Evolutionary conservation across 2,113 vertebrate genomes (phyloP).

Genomic region (Vulpes vulpes): DNA sequence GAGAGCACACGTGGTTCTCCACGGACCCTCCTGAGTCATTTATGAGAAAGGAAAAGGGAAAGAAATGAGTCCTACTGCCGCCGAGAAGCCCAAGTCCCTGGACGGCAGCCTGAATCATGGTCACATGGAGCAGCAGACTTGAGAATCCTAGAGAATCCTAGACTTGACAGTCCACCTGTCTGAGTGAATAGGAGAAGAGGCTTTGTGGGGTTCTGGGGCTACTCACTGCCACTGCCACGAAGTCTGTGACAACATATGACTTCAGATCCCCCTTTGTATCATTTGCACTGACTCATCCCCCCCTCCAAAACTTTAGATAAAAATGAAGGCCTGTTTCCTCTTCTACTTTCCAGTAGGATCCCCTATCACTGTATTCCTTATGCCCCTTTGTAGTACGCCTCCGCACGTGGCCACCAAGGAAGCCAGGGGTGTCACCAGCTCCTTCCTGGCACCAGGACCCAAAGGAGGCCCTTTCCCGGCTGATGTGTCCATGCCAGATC

Average conservation of each 20-base stretch:
- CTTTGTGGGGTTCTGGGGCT: neutral
- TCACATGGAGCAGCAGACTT: constrained; percentile 34
- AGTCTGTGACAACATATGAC: neutral
- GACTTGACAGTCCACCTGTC: neutral
- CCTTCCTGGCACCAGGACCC: neutral
- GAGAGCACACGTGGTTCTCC: neutral
- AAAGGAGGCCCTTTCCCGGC: constrained; percentile 39
- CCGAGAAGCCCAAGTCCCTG: neutral
- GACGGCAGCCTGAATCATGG: constrained; percentile 55
- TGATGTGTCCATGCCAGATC: constrained; percentile 64
- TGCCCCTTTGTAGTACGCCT: neutral
- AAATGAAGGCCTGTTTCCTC: constrained; percentile 19
- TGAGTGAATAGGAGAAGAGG: constrained; percentile 50
- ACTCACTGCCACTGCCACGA: neutral
- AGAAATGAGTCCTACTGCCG: constrained; percentile 30
- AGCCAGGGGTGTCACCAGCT: neutral
- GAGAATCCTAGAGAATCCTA: neutral
- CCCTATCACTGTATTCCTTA: neutral
- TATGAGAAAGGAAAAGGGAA: constrained; percentile 64
- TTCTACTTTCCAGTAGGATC: neutral
- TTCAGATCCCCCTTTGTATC: neutral
- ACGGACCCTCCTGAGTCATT: constrained; percentile 59
- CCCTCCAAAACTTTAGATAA: constrained; percentile 42
- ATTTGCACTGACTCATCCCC: constrained; percentile 53
- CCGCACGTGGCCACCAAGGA: no score